Base-by-base conservation (phyloP, 2,888 invertebrate species). In the Nasonia oneida region DNA sequence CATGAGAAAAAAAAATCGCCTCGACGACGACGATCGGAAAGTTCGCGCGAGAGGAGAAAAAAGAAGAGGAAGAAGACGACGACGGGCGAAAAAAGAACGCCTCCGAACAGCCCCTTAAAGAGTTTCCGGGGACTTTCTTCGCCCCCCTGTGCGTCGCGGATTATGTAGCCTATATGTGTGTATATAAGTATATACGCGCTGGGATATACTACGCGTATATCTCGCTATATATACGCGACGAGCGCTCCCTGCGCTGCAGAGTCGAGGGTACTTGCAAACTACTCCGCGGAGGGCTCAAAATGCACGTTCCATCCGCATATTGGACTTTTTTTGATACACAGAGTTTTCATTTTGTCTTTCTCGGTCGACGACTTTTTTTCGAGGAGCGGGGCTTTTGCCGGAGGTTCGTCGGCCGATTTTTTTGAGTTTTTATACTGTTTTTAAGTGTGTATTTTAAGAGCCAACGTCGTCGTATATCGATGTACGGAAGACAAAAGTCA, bases 101-200 rank as follows among this genome's bases (percentile, higher is more conserved):
- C 33, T 64, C 29, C 50, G 64, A n/a, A 64, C 37, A 73, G 71
- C 10, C 42, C 77, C 75, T 83, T 75, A 79, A 70, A 79, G 67
- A 86, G 75, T 86, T 83, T 81, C 70, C 67, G 12, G n/a, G 50
- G 23, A 57, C 83, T 78, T 83, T 77, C 67, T 50, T 79, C 75
- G 75, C 67, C 37, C n/a, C 71, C 71, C 23, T 23, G 64, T 23
- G 74, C 53, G 39, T 67, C 75, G 61, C 74, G 74, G 79, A 86
- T 83, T 67, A 79, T 75, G 64, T 78, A 39, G n/a, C 47, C 39
- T 64, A 39, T 53, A 23, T 74, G 53, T 61, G 61, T 53, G 42
- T 47, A 8, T 33, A 33, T 70, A n/a, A n/a, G 6, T n/a, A 57
- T 53, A 53, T 57, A n/a, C 57, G 8, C 23, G 57, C 57, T n/a